Evolutionary conservation across 2,797 vertebrate genomes (phyloP).

Genomic region (Lacerta bilineata): DNA sequence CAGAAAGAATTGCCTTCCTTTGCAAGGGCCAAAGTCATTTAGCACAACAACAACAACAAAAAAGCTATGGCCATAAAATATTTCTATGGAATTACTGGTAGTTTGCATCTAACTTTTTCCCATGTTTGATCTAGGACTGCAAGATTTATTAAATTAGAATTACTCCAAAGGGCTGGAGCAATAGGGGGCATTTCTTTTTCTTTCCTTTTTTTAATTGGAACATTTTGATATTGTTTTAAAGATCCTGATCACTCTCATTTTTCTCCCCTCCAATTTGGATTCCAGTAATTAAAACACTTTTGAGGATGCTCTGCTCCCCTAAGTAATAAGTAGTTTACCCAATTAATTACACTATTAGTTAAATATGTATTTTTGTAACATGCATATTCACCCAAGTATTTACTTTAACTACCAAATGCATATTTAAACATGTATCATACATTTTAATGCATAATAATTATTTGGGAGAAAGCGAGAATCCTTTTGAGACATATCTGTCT

Average conservation of each 20-base stretch:
- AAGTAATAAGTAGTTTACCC: slow-evolving; percentile 69
- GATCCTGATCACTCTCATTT: slow-evolving; percentile 37
- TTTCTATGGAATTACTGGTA: not conserved
- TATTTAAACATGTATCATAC: slow-evolving; percentile 65
- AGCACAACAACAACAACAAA: not conserved
- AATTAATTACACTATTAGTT: slow-evolving; percentile 75
- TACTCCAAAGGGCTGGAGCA: not conserved
- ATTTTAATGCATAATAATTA: slow-evolving; percentile 61
- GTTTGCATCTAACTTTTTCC: not conserved
- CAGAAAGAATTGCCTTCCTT: not conserved
- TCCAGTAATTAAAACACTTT: slow-evolving; percentile 67
- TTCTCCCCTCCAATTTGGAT: slow-evolving; percentile 46
- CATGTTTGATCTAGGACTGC: accelerated
- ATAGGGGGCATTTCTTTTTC: not conserved
- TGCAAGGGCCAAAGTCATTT: not conserved
- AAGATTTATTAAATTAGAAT: accelerated
- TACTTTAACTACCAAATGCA: slow-evolving; percentile 60
- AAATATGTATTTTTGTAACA: slow-evolving; percentile 71
- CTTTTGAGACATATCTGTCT: slow-evolving; percentile 30
- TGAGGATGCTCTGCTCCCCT: slow-evolving; percentile 59
- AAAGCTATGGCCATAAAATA: not conserved
- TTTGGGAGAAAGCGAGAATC: slow-evolving; percentile 35
- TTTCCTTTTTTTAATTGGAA: not conserved
- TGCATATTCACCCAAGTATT: slow-evolving; percentile 71
- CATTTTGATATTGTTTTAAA: slow-evolving; percentile 39